A percentile compares a stretch with the other conserved stretches of the same genome.
These are phyloP conservation scores for Cyprinodon variegatus DNA, from an alignment of 2,113 vertebrate species.

Conservation along the genomic window DNA sequence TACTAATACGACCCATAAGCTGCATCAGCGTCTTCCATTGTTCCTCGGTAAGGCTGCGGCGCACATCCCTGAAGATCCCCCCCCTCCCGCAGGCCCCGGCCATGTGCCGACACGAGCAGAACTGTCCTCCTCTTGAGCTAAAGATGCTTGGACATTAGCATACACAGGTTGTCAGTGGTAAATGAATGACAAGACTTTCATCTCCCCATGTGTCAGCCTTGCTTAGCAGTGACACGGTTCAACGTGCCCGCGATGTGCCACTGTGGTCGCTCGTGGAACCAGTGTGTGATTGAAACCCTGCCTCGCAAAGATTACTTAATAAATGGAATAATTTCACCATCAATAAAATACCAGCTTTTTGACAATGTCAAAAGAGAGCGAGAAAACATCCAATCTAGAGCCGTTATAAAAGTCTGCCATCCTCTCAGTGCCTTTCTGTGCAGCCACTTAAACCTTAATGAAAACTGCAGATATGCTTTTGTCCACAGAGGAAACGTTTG, in stretches of 20 bases:
- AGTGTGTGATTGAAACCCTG: conserved; percentile 34
- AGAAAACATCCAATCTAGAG: conserved; percentile 64
- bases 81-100: conserved; percentile 31
- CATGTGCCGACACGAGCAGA: conserved; percentile 38
- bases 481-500: conserved; percentile 20
- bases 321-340: conserved; percentile 74
- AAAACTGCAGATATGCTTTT: conserved; percentile 44
- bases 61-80: conserved; percentile 41
- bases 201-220: conserved; percentile 75
- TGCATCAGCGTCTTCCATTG: conserved; percentile 33
- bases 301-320: conserved; percentile 71
- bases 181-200: conserved; percentile 83
- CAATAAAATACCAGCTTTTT: conserved; percentile 67
- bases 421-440: conserved; percentile 29
- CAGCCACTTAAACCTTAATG: conserved; percentile 55
- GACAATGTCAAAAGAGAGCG: conserved; percentile 68
- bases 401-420: conserved; percentile 60
- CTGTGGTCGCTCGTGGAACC: conserved; percentile 48
- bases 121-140: conserved; percentile 56
- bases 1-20: conserved; percentile 14
- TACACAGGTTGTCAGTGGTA: conserved; percentile 74
- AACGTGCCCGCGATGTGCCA: conserved; percentile 65
- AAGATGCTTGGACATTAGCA: conserved; percentile 77
- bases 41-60: conserved; percentile 7
- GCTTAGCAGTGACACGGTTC: conserved; percentile 75